These are phyloP conservation scores for Helleia helle DNA, from an alignment of 2,888 invertebrate genomes.

Conservation along the genomic window DNA sequence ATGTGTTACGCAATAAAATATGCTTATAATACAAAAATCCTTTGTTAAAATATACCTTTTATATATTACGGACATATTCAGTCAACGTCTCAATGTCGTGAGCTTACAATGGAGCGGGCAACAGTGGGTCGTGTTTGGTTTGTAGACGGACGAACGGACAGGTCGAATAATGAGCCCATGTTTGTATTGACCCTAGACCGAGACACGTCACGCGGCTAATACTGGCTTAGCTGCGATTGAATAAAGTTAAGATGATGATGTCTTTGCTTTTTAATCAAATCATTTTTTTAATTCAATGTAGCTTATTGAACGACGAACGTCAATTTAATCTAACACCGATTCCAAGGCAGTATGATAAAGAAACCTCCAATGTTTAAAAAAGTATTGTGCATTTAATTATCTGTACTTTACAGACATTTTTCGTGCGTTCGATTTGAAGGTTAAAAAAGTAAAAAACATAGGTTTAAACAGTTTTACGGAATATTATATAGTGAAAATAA, in stretches of 20 bases:
- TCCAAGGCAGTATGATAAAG: too few species aligned
- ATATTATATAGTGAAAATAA: too few species aligned
- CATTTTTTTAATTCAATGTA: neutral
- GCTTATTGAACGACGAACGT: too few species aligned
- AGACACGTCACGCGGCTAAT: conserved; percentile 13
- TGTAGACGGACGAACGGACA: conserved; percentile 21
- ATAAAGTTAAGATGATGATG: neutral
- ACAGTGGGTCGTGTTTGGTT: conserved; percentile 26
- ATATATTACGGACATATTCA: conserved; percentile 11
- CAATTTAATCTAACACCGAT: too few species aligned
- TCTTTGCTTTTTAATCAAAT: neutral
- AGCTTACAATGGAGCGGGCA: conserved; percentile 14
- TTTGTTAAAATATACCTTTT: neutral
- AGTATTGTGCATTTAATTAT: too few species aligned
- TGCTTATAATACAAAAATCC: neutral
- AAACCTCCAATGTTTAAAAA: too few species aligned
- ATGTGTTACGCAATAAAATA: neutral
- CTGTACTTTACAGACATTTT: too few species aligned
- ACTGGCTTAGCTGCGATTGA: conserved; percentile 9
- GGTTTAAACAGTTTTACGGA: too few species aligned
- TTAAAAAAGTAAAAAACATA: too few species aligned
- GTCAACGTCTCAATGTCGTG: conserved; percentile 15
- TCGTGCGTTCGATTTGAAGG: too few species aligned
- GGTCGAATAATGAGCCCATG: conserved; percentile 39
- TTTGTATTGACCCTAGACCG: conserved; percentile 37